Evolutionary conservation across 2,113 vertebrate species (phyloP), one percentile per base, ranked within the genome.

Genomic region (Parus major): DNA sequence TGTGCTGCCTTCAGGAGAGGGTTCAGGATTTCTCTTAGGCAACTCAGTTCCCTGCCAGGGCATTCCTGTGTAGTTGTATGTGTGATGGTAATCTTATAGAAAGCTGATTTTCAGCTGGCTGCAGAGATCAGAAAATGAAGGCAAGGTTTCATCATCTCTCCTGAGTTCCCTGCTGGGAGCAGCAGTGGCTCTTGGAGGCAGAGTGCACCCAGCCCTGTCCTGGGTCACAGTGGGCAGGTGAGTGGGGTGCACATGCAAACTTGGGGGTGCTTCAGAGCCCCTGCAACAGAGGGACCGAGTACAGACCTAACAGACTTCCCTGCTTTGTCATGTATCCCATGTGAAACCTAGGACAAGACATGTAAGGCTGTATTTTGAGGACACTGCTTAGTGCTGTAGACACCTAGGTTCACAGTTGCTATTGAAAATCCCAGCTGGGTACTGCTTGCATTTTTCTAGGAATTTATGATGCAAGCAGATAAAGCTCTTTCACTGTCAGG

Each of bases 381-480:
- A 33, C 4, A 3, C 9, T 63, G 21, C 25, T 60, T 49, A 36
- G 55, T 71, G 23, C 69, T 79, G 24, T 59, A 29, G 41, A 49
- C 13, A 44, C 29, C 12, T 21, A 10, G 7, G n/a, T 46, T 75
- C 15, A 66, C 1, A 1, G 12, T 23, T 56, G 65, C 35, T 61
- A 19, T 76, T 85, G 61, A 69, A 75, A 89, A 78, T 57, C 28
- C 25, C 18, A 22, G 3, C 5, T 89, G 65, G 24, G 25, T 69
- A 20, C n/a, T 65, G 41, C 57, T 64, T 75, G 31, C 16, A 11
- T 82, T 68, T 92, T 89, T 53, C 81, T 64, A 82, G 81, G 36
- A 88, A 79, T 86, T 84, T 82, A 87, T 82, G 81, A 53, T 23
- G 4, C 75, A 55, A 66, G 46, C n/a, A 76, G 89, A 71, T 68